Percentiles rank a stretch among this genome's conserved stretches.
Evolutionary conservation across 2,113 vertebrate genomes (phyloP).

Genomic region (Thamnophis sirtalis): DNA sequence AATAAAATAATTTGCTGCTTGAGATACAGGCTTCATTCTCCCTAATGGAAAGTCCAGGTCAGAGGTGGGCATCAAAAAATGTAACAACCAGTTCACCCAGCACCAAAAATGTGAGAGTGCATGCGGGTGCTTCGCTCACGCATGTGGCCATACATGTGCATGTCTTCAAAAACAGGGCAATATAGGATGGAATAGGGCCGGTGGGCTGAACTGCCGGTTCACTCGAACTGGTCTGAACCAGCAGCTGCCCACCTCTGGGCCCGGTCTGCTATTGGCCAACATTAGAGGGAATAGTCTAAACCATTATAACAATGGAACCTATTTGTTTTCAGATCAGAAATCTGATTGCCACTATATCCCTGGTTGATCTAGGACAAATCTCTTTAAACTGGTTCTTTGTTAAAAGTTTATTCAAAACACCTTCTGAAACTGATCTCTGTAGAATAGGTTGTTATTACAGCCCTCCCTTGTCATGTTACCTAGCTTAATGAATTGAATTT

Average conservation of each 20-base stretch:
- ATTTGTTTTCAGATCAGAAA: not conserved
- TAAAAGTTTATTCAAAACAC: not conserved
- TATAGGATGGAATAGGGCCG: too few species aligned
- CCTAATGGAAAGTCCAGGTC: not conserved
- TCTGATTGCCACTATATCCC: not conserved
- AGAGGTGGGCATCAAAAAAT: too few species aligned
- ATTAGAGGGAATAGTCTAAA: not conserved
- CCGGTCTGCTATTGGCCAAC: not conserved
- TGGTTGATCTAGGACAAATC: not conserved
- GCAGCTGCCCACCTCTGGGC: not conserved
- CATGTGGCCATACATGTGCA: too few species aligned
- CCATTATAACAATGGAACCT: not conserved
- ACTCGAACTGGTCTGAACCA: too few species aligned
- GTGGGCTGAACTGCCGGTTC: too few species aligned
- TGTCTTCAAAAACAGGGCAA: too few species aligned
- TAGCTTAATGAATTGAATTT: slow-evolving; percentile 11
- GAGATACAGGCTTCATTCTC: not conserved
- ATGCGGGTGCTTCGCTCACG: too few species aligned
- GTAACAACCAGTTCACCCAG: too few species aligned
- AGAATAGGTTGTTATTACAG: not conserved
- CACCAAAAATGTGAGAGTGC: too few species aligned
- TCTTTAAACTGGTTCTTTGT: not conserved
- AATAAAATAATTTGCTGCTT: not conserved
- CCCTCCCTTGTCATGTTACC: not conserved
- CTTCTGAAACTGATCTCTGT: not conserved